Conservation (phyloP, 2,113 vertebrate species). For the Pyrgilauda ruficollis region DNA sequence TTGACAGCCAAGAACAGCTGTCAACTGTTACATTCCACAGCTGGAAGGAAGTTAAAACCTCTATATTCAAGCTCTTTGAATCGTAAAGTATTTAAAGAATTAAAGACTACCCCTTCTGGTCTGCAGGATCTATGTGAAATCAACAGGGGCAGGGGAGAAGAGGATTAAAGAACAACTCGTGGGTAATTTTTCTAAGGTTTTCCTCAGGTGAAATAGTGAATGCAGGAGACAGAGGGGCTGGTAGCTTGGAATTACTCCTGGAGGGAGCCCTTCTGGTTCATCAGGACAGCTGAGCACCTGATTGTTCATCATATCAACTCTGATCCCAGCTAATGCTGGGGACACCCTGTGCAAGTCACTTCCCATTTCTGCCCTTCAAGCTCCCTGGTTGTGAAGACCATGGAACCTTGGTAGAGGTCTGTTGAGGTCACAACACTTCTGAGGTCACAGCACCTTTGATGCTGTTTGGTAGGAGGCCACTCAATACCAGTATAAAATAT, state of each 20-base stretch:
- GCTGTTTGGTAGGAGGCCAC: background rate
- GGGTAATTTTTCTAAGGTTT: background rate
- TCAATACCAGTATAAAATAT: background rate
- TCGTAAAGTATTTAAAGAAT: slow-evolving; percentile 1
- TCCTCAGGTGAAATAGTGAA: background rate
- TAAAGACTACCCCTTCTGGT: background rate
- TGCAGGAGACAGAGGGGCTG: background rate
- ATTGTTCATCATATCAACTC: background rate
- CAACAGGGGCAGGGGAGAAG: background rate
- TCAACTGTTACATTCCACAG: slow-evolving; percentile 15
- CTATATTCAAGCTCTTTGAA: slow-evolving; percentile 4
- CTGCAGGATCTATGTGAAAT: background rate
- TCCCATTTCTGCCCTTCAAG: background rate
- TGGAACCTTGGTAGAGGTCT: background rate
- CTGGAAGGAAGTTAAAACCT: slow-evolving; percentile 26
- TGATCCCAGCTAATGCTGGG: background rate
- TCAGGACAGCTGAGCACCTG: background rate
- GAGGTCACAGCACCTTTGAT: background rate
- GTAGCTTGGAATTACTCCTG: background rate
- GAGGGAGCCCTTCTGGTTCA: background rate
- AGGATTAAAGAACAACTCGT: background rate
- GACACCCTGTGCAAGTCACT: background rate
- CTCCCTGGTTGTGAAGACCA: background rate
- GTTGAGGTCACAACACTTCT: background rate
- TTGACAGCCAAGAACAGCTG: slow-evolving; percentile 4